A percentile compares a stretch with the other conserved stretches of the same genome.
Evolutionary conservation across 2,888 invertebrate genomes (phyloP).

Genomic region (Lithophane socia): DNA sequence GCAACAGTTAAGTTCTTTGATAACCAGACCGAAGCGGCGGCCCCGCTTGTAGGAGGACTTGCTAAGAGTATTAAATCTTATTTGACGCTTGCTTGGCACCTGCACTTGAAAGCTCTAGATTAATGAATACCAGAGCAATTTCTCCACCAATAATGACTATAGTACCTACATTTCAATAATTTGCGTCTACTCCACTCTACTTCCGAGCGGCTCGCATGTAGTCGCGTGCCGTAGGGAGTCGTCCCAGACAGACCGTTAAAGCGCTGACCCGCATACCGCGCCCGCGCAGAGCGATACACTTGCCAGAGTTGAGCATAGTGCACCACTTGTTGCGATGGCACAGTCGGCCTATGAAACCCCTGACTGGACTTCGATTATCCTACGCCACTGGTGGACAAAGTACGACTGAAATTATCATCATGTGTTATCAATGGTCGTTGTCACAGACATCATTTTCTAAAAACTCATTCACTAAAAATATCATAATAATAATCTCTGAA

Average conservation of each 20-base stretch:
- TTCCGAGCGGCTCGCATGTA: slow-evolving; percentile 11
- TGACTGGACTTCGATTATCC: background rate
- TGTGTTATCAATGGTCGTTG: background rate
- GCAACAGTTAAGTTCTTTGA: background rate
- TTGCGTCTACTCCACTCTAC: slow-evolving; percentile 23
- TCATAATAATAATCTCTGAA: background rate
- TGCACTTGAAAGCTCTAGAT: slow-evolving; percentile 3
- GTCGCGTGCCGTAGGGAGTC: slow-evolving; percentile 46
- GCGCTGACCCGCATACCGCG: slow-evolving; percentile 52
- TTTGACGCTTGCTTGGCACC: background rate
- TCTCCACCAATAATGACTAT: background rate
- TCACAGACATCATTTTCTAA: background rate
- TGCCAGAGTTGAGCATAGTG: background rate
- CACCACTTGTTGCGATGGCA: background rate
- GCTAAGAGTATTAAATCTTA: background rate
- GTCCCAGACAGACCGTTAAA: slow-evolving; percentile 46
- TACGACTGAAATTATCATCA: slow-evolving; percentile 1
- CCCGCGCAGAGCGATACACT: slow-evolving; percentile 9
- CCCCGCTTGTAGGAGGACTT: background rate
- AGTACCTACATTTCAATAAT: background rate
- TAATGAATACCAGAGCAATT: background rate
- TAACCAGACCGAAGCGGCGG: background rate
- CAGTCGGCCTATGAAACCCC: background rate
- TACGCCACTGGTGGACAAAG: background rate
- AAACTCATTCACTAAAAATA: background rate